Evolutionary conservation across 2,797 vertebrate genomes (phyloP).

Genomic region (Chloroceryle inda): DNA sequence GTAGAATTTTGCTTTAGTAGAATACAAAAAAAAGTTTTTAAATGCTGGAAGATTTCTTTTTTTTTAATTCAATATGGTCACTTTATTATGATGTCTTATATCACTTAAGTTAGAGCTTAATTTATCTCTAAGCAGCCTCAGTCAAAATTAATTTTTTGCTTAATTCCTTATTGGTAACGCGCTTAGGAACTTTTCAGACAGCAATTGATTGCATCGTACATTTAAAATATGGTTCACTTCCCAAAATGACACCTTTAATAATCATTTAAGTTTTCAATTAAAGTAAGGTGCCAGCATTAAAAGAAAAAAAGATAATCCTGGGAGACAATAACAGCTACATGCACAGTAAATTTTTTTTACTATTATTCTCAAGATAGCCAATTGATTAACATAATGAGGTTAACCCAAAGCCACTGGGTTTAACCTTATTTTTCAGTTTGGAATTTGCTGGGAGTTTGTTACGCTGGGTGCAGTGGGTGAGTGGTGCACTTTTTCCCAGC

Average conservation of each 20-base stretch:
- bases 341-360: not conserved
- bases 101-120: not conserved
- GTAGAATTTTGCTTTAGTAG: not conserved
- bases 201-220: not conserved
- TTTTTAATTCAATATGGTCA: not conserved
- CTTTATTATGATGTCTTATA: not conserved
- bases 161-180: conserved; percentile 20
- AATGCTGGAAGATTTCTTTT: not conserved
- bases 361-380: not conserved
- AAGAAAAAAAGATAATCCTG: conserved; percentile 21
- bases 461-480: accelerated
- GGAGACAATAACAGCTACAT: not conserved
- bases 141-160: conserved; percentile 29
- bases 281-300: not conserved
- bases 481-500: not conserved
- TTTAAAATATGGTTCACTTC: conserved; percentile 27
- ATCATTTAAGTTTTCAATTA: conserved; percentile 42
- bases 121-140: not conserved
- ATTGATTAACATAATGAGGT: not conserved
- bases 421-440: not conserved
- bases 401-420: not conserved
- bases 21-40: not conserved
- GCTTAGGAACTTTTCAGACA: conserved; percentile 8
- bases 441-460: not conserved
- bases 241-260: not conserved